Percentiles rank a stretch among this genome's conserved stretches.
Evolutionary conservation across 2,888 invertebrate genomes (phyloP).

Genomic region (Morpho deidamia): DNA sequence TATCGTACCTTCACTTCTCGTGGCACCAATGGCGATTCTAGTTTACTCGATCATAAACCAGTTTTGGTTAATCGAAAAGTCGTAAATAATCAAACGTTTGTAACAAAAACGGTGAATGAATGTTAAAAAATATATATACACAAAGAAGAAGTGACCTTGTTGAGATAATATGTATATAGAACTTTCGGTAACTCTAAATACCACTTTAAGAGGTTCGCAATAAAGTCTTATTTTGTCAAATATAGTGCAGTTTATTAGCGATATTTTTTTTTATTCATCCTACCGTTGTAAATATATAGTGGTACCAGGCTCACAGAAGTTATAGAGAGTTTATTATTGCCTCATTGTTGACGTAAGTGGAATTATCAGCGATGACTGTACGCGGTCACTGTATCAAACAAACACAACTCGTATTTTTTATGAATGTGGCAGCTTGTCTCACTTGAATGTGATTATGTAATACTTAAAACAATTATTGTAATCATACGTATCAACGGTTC

Average conservation of each 20-base stretch:
- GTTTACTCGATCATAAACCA: conserved; percentile 11
- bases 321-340: conserved; percentile 40
- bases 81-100: conserved; percentile 18
- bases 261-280: conserved; percentile 53
- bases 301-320: conserved; percentile 61
- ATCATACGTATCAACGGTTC: too few relatives aligned
- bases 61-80: background rate
- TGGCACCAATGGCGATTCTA: background rate
- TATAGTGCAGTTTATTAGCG: background rate
- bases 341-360: conserved; percentile 25
- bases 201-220: too few relatives aligned
- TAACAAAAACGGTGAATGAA: conserved; percentile 40
- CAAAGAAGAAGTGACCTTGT: background rate
- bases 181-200: too few relatives aligned
- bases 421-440: too few relatives aligned
- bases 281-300: conserved; percentile 71
- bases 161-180: background rate
- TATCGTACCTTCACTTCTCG: too few relatives aligned
- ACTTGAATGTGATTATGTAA: too few relatives aligned
- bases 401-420: too few relatives aligned
- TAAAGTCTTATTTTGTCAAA: too few relatives aligned
- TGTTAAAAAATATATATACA: conserved; percentile 2
- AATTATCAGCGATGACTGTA: conserved; percentile 10
- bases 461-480: too few relatives aligned
- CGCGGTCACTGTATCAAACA: conserved; percentile 3